Conservation (phyloP, 92 coral and sea anemone species). For the Zoanthus solanderi region DNA sequence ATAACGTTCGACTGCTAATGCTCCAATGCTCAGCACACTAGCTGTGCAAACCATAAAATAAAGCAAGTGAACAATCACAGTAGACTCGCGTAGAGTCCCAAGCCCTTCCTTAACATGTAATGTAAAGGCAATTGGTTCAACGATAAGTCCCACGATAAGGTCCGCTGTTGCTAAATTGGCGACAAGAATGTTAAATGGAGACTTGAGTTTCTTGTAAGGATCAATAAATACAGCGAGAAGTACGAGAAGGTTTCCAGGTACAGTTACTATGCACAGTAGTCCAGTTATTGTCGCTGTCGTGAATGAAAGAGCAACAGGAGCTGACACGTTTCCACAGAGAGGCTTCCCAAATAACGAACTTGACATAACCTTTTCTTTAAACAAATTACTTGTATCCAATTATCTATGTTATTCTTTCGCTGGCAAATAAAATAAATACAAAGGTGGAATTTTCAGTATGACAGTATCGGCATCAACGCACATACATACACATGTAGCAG, state of each 20-base stretch:
- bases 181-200: constrained; percentile 54
- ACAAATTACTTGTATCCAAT: background rate
- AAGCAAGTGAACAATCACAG: constrained; percentile 47
- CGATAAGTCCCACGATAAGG: constrained; percentile 52
- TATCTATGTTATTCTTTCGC: no score
- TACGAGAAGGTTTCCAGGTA: constrained; percentile 66
- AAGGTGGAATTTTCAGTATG: no score
- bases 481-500: no score
- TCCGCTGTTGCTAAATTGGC: constrained; percentile 57
- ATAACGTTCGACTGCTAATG: constrained; percentile 61
- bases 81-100: background rate
- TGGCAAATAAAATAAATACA: no score
- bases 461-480: no score
- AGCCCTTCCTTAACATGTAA: constrained; percentile 53
- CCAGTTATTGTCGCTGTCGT: constrained; percentile 45
- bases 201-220: constrained; percentile 55
- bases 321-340: constrained; percentile 35
- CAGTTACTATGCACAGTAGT: constrained; percentile 35
- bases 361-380: background rate
- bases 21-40: constrained; percentile 52
- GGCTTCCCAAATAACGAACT: constrained; percentile 20
- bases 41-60: constrained; percentile 59
- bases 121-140: constrained; percentile 42
- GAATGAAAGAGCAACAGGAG: constrained; percentile 51
- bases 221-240: constrained; percentile 54